A percentile compares a stretch with the other conserved stretches of the same genome.
Conservation (phyloP, 2,113 vertebrate genomes). For the Lampris megalopsis region DNA sequence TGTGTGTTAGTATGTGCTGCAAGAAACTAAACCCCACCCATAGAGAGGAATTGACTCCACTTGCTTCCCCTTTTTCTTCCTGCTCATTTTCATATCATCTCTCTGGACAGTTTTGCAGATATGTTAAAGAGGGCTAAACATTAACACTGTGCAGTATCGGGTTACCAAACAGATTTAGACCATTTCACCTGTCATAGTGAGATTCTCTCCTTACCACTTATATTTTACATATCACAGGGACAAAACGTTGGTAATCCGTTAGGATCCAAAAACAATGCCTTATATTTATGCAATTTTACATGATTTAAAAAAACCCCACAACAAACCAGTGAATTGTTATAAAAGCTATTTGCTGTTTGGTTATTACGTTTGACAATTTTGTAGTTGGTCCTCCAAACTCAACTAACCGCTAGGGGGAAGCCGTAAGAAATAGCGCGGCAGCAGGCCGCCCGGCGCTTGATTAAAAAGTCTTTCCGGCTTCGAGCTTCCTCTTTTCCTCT, state of each 20-base stretch:
- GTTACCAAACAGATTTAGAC: not conserved
- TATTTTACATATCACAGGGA: not conserved
- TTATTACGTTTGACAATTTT: not conserved
- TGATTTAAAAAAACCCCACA: too few relatives aligned
- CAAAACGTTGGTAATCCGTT: not conserved
- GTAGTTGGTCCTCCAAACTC: not conserved
- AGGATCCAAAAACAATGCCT: too few relatives aligned
- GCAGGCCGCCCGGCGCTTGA: not conserved
- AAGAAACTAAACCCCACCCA: constrained; percentile 79
- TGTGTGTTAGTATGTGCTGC: constrained; percentile 67
- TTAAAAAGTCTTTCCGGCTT: constrained; percentile 64
- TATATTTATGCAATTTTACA: too few relatives aligned
- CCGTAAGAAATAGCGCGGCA: fast-evolving
- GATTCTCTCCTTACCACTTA: not conserved
- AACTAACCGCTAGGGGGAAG: constrained; percentile 56
- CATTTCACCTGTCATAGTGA: not conserved
- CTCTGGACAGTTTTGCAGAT: constrained; percentile 65
- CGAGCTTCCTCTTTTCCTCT: constrained; percentile 73
- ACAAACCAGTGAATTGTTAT: too few relatives aligned
- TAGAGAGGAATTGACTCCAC: constrained; percentile 74
- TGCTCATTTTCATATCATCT: constrained; percentile 84
- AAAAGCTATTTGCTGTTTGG: not conserved
- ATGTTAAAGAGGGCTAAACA: constrained; percentile 48
- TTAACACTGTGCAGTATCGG: constrained; percentile 38
- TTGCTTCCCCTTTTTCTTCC: constrained; percentile 85